These are phyloP conservation scores for Xenopus laevis DNA, from an alignment of 2,113 vertebrate species.

Conservation along the genomic window DNA sequence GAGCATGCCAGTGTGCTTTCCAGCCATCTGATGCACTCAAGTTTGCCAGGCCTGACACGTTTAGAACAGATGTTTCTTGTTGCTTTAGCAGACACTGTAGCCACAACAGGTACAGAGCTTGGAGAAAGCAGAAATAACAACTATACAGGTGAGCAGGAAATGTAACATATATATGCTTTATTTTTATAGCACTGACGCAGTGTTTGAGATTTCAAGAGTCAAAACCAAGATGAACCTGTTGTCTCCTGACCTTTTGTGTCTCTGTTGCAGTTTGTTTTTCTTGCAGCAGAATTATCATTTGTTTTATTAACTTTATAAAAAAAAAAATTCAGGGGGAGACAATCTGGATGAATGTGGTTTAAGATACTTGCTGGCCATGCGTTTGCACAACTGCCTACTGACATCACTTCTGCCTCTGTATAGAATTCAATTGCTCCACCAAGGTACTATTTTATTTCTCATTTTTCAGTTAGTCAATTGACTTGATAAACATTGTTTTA, in stretches of 20 bases:
- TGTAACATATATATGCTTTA: no score
- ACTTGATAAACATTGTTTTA: not conserved
- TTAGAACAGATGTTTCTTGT: slow-evolving; percentile 98
- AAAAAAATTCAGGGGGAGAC: slow-evolving; percentile 75
- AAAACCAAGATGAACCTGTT: no score
- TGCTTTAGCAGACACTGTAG: slow-evolving; percentile 93
- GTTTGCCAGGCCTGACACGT: slow-evolving; percentile 91
- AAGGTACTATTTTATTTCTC: slow-evolving; percentile 69
- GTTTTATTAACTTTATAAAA: not conserved
- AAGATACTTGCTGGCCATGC: slow-evolving; percentile 92
- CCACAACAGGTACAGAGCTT: slow-evolving; percentile 90
- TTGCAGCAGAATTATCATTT: no score
- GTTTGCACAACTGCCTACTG: slow-evolving; percentile 90
- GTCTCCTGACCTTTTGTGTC: no score
- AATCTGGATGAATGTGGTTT: slow-evolving; percentile 93
- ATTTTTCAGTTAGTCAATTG: no score
- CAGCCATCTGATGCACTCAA: slow-evolving; percentile 97
- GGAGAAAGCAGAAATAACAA: slow-evolving; percentile 82
- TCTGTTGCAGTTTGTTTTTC: no score
- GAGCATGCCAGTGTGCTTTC: slow-evolving; percentile 95
- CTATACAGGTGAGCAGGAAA: slow-evolving; percentile 74
- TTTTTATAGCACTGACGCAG: no score
- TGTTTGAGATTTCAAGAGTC: no score
- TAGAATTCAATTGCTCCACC: slow-evolving; percentile 90
- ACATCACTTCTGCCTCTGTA: slow-evolving; percentile 93